These are phyloP conservation scores for Scyliorhinus canicula DNA, from an alignment of 2,797 vertebrate species.

Conservation along the genomic window DNA sequence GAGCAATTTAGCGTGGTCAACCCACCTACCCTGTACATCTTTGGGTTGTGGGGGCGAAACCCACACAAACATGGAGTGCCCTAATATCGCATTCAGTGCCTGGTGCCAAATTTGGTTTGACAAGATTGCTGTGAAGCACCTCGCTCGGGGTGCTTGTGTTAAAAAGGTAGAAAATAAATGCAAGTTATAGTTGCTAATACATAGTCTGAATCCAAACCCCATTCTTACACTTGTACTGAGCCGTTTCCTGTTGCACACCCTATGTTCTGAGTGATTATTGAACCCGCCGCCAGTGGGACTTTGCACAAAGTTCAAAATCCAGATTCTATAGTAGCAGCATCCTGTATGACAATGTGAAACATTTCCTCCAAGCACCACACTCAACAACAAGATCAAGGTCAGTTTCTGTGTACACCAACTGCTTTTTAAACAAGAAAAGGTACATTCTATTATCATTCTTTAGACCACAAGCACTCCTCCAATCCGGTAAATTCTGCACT, in stretches of 20 bases:
- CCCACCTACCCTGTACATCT: too few relatives aligned
- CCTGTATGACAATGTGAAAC: neutral
- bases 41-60: too few relatives aligned
- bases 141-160: neutral
- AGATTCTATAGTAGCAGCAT: neutral
- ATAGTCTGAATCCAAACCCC: neutral
- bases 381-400: neutral
- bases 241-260: neutral
- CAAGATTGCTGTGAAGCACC: neutral
- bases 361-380: neutral
- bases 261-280: neutral
- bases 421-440: neutral
- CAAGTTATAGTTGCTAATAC: neutral
- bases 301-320: slow-evolving; percentile 7
- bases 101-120: neutral
- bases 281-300: too few relatives aligned
- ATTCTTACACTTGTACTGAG: neutral
- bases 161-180: neutral
- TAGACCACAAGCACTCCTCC: neutral
- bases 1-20: too few relatives aligned
- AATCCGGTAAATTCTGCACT: neutral
- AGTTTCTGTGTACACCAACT: neutral
- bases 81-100: neutral
- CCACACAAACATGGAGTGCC: too few relatives aligned
- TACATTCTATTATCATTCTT: neutral